Evolutionary conservation across 2,888 invertebrate species (phyloP).

Genomic region (Cryptophagus acutangulus): DNA sequence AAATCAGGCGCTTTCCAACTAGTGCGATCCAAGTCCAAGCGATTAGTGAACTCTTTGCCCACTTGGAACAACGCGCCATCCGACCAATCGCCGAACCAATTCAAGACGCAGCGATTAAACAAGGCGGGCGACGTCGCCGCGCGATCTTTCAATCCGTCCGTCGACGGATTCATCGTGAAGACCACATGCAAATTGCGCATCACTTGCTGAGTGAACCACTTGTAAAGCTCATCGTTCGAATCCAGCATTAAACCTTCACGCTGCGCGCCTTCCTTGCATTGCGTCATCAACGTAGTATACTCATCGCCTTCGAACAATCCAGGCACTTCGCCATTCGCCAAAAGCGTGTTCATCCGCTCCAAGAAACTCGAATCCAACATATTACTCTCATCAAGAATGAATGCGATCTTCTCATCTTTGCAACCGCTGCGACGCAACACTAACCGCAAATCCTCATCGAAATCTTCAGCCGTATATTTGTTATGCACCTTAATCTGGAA

Average conservation of each 20-base stretch:
- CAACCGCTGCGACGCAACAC: conserved; percentile 82
- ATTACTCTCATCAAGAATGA: conserved; percentile 98
- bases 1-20: conserved; percentile 83
- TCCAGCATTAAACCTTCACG: conserved; percentile 97
- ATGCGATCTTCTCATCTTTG: conserved; percentile 97
- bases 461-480: conserved; percentile 97
- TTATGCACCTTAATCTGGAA: conserved; percentile 99
- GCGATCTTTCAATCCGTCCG: conserved; percentile 95
- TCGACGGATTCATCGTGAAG: conserved; percentile 99
- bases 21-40: conserved; percentile 87
- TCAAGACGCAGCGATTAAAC: conserved; percentile 97
- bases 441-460: conserved; percentile 95
- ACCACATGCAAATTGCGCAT: conserved; percentile 99
- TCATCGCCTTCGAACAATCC: conserved; percentile 96
- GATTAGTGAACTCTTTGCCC: conserved; percentile 93
- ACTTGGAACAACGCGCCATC: conserved; percentile 90
- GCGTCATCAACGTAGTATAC: conserved; percentile 98
- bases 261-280: conserved; percentile 98
- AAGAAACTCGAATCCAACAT: conserved; percentile 97
- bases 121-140: conserved; percentile 98
- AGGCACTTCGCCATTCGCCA: conserved; percentile 98
- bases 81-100: conserved; percentile 99
- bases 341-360: conserved; percentile 96
- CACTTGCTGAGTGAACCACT: conserved; percentile 99
- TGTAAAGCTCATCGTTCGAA: conserved; percentile 96